These are phyloP conservation scores for Microplitis demolitor DNA, from an alignment of 1,140 invertebrate genomes.

Conservation along the genomic window DNA sequence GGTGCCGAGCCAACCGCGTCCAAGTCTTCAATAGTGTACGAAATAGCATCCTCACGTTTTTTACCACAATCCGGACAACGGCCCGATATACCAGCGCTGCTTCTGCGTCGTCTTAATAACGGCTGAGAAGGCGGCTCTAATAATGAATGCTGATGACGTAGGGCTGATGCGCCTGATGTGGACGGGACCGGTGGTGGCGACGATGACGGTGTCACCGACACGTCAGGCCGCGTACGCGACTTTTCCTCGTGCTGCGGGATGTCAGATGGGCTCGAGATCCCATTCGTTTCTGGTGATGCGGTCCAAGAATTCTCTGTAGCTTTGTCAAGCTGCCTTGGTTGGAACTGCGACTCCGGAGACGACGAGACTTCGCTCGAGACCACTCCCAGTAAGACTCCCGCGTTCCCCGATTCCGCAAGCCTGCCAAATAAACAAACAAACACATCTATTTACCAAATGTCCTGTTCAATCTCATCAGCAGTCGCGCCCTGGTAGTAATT, in stretches of 20 bases:
- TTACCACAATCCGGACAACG: constrained; percentile 48
- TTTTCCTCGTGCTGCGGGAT: constrained; percentile 40
- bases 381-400: constrained; percentile 51
- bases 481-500: too few relatives aligned
- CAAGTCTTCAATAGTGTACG: constrained; percentile 56
- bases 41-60: constrained; percentile 47
- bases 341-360: constrained; percentile 62
- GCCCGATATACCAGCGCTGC: constrained; percentile 26
- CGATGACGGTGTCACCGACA: constrained; percentile 36
- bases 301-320: constrained; percentile 61
- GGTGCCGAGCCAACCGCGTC: constrained; percentile 50
- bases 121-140: constrained; percentile 27
- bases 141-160: constrained; percentile 24
- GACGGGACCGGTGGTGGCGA: constrained; percentile 35
- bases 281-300: constrained; percentile 57
- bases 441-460: too few relatives aligned
- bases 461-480: too few relatives aligned
- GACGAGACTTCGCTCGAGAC: constrained; percentile 58
- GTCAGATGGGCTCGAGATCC: constrained; percentile 60
- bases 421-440: constrained; percentile 30
- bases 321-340: constrained; percentile 63
- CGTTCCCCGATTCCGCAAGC: constrained; percentile 54
- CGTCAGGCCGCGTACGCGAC: constrained; percentile 58
- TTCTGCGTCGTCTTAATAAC: constrained; percentile 34
- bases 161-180: constrained; percentile 36